Evolutionary conservation across 23 tunicate genomes (phyloP).

Genomic region (Aplidium turbinatum): DNA sequence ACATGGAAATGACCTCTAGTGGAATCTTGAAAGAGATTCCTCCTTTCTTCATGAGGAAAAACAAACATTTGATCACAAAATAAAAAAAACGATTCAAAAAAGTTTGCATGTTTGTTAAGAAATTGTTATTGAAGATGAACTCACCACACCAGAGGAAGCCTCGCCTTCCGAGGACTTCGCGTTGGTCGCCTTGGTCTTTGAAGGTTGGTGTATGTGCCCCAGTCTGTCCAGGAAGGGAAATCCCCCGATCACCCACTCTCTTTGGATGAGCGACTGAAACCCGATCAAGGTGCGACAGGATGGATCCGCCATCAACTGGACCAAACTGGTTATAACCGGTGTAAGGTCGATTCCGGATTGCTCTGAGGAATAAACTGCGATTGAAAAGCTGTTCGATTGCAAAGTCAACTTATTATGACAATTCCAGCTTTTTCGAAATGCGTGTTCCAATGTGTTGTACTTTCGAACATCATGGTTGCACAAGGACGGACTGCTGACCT

Average conservation of each 20-base stretch:
- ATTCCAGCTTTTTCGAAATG: background rate
- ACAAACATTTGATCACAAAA: no score
- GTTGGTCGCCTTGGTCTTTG: constrained; percentile 31
- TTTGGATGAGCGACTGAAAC: constrained; percentile 61
- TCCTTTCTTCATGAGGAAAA: no score
- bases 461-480: no score
- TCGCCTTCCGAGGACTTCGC: constrained; percentile 1
- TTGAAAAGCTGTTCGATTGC: no score
- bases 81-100: background rate
- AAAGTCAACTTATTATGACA: background rate
- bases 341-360: constrained; percentile 60
- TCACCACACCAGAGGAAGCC: background rate
- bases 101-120: background rate
- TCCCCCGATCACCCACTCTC: constrained; percentile 87
- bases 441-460: no score
- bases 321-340: constrained; percentile 54
- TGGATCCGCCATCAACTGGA: constrained; percentile 76
- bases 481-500: no score
- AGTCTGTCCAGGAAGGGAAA: constrained; percentile 63
- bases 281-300: constrained; percentile 52
- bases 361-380: constrained; percentile 38
- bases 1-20: no score
- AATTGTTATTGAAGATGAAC: background rate
- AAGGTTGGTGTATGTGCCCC: constrained; percentile 72
- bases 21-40: no score